Conservation (phyloP, 64 coral and sea anemone genomes). For the Montipora capricornis region DNA sequence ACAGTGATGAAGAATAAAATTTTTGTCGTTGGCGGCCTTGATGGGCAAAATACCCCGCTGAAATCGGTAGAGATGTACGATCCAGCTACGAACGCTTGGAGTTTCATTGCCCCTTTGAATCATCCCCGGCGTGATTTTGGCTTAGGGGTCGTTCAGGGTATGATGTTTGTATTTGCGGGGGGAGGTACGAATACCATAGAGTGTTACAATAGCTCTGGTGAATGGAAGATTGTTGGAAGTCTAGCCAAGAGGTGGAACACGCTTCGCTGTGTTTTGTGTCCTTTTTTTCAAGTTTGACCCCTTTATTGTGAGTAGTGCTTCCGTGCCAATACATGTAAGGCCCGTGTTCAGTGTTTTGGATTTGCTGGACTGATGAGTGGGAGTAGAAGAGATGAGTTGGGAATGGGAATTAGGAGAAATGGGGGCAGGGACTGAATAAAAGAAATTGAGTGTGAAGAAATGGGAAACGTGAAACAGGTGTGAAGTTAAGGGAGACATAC, state of each 20-base stretch:
- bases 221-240: slow-evolving; percentile 76
- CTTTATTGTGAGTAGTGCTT: not conserved
- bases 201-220: slow-evolving; percentile 67
- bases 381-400: no score
- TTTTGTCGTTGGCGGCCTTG: slow-evolving; percentile 74
- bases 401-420: no score
- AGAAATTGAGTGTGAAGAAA: no score
- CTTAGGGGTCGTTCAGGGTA: slow-evolving; percentile 72
- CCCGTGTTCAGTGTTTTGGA: no score
- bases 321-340: no score
- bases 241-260: slow-evolving; percentile 79
- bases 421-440: no score
- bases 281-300: slow-evolving; percentile 65
- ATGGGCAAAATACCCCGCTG: slow-evolving; percentile 33
- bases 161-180: slow-evolving; percentile 90
- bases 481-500: no score
- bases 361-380: no score
- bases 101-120: slow-evolving; percentile 58
- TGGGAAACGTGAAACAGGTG: no score
- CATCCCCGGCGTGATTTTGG: slow-evolving; percentile 80
- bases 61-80: slow-evolving; percentile 78
- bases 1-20: slow-evolving; percentile 42
- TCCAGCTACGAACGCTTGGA: slow-evolving; percentile 67
- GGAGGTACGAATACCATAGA: slow-evolving; percentile 76
- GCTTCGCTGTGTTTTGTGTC: slow-evolving; percentile 75